Evolutionary conservation across 2,888 invertebrate genomes (phyloP).

Genomic region (Drosophila leonis): DNA sequence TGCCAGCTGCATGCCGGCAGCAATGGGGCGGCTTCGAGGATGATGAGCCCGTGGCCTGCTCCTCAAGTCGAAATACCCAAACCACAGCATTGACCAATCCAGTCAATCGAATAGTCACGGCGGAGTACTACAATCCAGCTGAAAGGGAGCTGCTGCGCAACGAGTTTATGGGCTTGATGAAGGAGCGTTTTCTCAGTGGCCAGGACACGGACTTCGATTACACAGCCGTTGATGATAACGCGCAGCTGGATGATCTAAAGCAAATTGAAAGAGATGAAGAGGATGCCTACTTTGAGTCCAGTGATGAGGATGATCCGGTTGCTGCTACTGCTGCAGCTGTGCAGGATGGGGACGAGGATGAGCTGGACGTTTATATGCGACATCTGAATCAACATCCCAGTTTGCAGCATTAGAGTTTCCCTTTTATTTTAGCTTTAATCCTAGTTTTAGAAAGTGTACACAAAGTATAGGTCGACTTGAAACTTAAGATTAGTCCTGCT

Average conservation of each 20-base stretch:
- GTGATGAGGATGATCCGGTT: slow-evolving; percentile 88
- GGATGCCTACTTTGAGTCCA: slow-evolving; percentile 95
- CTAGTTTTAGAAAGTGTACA: slow-evolving; percentile 40
- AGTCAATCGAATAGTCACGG: slow-evolving; percentile 39
- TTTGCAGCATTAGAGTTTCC: slow-evolving; percentile 59
- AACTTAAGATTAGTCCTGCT: slow-evolving; percentile 15
- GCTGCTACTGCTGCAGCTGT: slow-evolving; percentile 62
- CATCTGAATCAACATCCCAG: slow-evolving; percentile 84
- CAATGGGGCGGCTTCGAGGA: slow-evolving; percentile 88
- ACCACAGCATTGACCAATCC: not conserved
- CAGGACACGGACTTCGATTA: slow-evolving; percentile 94
- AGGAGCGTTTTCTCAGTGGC: slow-evolving; percentile 93
- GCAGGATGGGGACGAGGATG: slow-evolving; percentile 86
- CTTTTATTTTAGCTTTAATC: slow-evolving; percentile 52
- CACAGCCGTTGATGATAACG: slow-evolving; percentile 91
- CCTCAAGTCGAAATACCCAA: slow-evolving; percentile 53
- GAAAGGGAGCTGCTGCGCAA: slow-evolving; percentile 90
- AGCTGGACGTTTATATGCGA: slow-evolving; percentile 91
- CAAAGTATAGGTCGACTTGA: slow-evolving; percentile 6
- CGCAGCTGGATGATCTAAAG: slow-evolving; percentile 91
- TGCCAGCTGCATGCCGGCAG: slow-evolving; percentile 80
- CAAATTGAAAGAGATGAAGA: slow-evolving; percentile 92
- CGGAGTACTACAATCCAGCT: slow-evolving; percentile 80
- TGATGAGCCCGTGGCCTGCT: slow-evolving; percentile 81
- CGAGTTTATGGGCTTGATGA: slow-evolving; percentile 95